phyloP scores from a whole-genome alignment of 2,888 invertebrate genomes.

The Drosophila hamatofila region DNA sequence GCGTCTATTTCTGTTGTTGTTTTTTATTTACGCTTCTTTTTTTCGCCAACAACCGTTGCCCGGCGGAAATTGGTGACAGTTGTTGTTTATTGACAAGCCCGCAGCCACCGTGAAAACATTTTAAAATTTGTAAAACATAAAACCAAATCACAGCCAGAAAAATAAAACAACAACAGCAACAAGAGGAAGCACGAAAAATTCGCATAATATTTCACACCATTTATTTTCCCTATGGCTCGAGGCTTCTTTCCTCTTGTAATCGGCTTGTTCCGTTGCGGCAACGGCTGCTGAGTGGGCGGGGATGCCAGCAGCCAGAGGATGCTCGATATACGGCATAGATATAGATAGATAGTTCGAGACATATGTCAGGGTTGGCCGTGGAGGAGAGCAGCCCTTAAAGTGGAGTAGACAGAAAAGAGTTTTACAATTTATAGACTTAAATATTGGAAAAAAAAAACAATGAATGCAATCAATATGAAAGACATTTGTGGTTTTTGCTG shows the following conservation, averaged over 20 bases:
- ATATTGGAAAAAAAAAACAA: conserved; percentile 13
- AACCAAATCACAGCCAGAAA: conserved; percentile 58
- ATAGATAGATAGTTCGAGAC: conserved; percentile 37
- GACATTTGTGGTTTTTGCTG: conserved; percentile 1
- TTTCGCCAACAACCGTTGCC: conserved; percentile 43
- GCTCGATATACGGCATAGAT: conserved; percentile 15
- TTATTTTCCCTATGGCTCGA: conserved; percentile 50
- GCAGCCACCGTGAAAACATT: conserved; percentile 84
- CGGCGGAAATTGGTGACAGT: conserved; percentile 82
- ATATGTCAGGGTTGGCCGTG: conserved; percentile 47
- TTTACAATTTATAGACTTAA: conserved; percentile 38
- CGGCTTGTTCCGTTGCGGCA: conserved; percentile 60
- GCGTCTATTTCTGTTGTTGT: conserved; percentile 44
- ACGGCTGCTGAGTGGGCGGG: conserved; percentile 35
- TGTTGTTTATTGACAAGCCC: conserved; percentile 83
- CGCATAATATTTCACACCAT: conserved; percentile 82
- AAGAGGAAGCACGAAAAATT: conserved; percentile 45
- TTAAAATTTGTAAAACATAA: conserved; percentile 83
- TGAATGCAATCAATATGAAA: background rate
- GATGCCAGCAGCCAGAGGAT: background rate
- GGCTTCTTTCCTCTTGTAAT: conserved; percentile 54
- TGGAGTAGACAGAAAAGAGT: background rate
- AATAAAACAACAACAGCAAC: background rate
- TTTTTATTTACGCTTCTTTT: conserved; percentile 22
- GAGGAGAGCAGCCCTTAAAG: conserved; percentile 26